A percentile compares a stretch with the other conserved stretches of the same genome.
Conservation (phyloP, 2,113 vertebrate species). For the Neotoma lepida region DNA sequence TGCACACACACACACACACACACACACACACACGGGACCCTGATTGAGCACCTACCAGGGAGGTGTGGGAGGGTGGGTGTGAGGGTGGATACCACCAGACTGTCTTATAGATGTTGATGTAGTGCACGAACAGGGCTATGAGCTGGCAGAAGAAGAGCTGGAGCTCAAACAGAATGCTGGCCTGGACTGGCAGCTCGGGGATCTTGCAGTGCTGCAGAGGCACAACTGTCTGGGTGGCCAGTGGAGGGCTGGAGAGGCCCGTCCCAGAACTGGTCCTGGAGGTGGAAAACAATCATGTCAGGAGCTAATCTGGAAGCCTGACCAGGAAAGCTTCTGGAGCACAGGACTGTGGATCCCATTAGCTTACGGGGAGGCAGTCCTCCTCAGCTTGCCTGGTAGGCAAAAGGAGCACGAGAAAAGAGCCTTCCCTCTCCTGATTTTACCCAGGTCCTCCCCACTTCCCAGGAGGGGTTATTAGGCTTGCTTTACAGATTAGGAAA, state of each 20-base stretch:
- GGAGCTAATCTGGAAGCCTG: background rate
- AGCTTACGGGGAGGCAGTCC: background rate
- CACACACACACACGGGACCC: too few relatives aligned
- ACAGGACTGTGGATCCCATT: background rate
- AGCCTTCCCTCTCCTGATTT: constrained; percentile 23
- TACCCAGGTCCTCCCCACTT: background rate
- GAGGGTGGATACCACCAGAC: constrained; percentile 99
- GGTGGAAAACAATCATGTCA: background rate
- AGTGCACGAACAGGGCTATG: constrained; percentile 96
- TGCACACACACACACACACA: background rate
- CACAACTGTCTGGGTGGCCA: constrained; percentile 95
- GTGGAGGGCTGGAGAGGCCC: constrained; percentile 94
- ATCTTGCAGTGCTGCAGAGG: constrained; percentile 97
- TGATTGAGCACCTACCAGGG: constrained; percentile 89
- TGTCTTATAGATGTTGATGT: constrained; percentile 99
- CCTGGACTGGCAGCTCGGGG: constrained; percentile 94
- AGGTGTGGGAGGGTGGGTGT: constrained; percentile 96
- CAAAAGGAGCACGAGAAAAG: background rate
- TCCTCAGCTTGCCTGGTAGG: background rate
- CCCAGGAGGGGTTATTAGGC: background rate
- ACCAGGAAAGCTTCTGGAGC: background rate
- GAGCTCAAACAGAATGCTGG: constrained; percentile 94
- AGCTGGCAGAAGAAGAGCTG: constrained; percentile 99
- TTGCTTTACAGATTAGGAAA: constrained; percentile 31
- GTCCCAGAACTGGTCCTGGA: constrained; percentile 94